phyloP scores from a whole-genome alignment of 2,113 vertebrate genomes.

The Typhlomys cinereus region DNA sequence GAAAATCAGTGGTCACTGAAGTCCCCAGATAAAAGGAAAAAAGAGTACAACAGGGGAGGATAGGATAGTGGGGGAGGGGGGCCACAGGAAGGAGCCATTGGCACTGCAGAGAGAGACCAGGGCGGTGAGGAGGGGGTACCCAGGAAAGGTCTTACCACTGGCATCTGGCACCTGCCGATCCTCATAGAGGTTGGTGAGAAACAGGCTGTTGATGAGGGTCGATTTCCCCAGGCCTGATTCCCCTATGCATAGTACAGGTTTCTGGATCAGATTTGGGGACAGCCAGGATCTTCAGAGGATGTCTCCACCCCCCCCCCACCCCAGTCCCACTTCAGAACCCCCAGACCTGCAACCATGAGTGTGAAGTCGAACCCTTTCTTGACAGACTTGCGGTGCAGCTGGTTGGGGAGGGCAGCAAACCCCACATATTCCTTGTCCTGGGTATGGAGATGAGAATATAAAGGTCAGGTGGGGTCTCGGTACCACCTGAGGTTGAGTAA shows the following conservation, averaged over 20 bases:
- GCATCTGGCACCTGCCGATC: slow-evolving; percentile 77
- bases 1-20: neutral
- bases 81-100: neutral
- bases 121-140: neutral
- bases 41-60: no score
- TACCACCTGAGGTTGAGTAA: neutral
- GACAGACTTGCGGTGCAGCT: slow-evolving; percentile 81
- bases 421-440: slow-evolving; percentile 82
- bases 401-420: slow-evolving; percentile 78
- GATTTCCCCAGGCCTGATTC: slow-evolving; percentile 84
- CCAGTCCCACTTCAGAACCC: neutral
- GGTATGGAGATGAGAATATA: neutral
- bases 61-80: no score
- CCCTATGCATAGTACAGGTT: slow-evolving; percentile 56
- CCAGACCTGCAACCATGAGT: slow-evolving; percentile 81
- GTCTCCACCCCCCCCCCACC: neutral
- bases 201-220: slow-evolving; percentile 83
- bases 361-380: slow-evolving; percentile 84
- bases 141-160: slow-evolving; percentile 69
- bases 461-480: neutral
- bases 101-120: neutral
- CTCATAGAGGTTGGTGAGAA: slow-evolving; percentile 82
- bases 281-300: neutral
- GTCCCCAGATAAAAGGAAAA: neutral
- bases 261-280: neutral